Conservation (phyloP, 2,797 vertebrate species). For the Ambastaia sidthimunki region DNA sequence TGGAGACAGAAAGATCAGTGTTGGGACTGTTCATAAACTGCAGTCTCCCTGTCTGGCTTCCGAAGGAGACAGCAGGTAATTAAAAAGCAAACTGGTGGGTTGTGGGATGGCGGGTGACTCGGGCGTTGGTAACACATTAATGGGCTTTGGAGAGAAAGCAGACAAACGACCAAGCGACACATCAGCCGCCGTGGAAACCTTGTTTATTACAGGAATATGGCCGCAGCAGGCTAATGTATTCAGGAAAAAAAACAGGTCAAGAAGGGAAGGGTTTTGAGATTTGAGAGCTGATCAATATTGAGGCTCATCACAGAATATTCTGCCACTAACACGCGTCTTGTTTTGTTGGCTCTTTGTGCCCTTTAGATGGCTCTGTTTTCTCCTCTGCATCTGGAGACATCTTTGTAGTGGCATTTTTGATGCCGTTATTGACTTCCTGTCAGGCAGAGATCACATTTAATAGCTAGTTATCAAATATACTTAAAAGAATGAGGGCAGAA, state of each 20-base stretch:
- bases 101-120: slow-evolving; percentile 11
- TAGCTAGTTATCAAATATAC: slow-evolving; percentile 41
- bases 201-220: slow-evolving; percentile 52
- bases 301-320: slow-evolving; percentile 56
- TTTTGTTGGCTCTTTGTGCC: slow-evolving; percentile 53
- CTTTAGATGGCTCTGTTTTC: slow-evolving; percentile 48
- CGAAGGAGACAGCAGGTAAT: slow-evolving; percentile 77
- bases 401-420: slow-evolving; percentile 57
- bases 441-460: slow-evolving; percentile 50
- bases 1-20: slow-evolving; percentile 49
- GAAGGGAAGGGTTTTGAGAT: slow-evolving; percentile 49
- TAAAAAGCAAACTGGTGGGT: slow-evolving; percentile 71
- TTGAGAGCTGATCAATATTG: slow-evolving; percentile 54
- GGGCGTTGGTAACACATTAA: slow-evolving; percentile 12
- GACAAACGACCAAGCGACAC: slow-evolving; percentile 60
- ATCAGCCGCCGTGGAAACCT: slow-evolving; percentile 68
- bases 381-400: slow-evolving; percentile 34
- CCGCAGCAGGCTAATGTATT: slow-evolving; percentile 43
- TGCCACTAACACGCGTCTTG: slow-evolving; percentile 22
- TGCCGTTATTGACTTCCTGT: slow-evolving; percentile 54
- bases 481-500: slow-evolving; percentile 22
- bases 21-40: slow-evolving; percentile 63
- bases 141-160: slow-evolving; percentile 53
- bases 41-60: slow-evolving; percentile 67
- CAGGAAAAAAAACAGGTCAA: slow-evolving; percentile 46